phyloP scores from a whole-genome alignment of 2,797 vertebrate genomes.

The Catharus ustulatus region DNA sequence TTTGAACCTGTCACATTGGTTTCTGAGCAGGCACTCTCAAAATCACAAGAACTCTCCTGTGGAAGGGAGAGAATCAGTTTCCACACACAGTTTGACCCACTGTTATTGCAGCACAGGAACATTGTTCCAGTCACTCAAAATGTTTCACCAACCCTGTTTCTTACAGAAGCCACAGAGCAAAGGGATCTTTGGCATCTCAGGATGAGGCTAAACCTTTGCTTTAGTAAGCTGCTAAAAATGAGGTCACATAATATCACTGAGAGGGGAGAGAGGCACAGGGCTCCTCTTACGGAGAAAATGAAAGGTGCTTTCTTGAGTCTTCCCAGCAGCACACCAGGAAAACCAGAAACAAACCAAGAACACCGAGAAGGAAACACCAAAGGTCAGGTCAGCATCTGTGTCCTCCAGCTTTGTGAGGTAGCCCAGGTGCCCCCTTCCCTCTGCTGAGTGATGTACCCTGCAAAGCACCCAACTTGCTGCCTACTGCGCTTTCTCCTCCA shows the following conservation, averaged over 20 bases:
- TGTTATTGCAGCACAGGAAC: neutral
- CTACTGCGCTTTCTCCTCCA: neutral
- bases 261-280: neutral
- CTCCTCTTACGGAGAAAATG: neutral
- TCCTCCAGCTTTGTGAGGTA: neutral
- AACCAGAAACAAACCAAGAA: neutral
- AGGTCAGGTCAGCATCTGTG: neutral
- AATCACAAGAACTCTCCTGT: neutral
- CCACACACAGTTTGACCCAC: neutral
- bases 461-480: neutral
- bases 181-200: neutral
- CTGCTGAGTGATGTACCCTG: neutral
- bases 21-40: neutral
- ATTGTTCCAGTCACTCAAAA: neutral
- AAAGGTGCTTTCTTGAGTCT: neutral
- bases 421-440: neutral
- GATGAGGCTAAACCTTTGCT: neutral
- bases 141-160: neutral
- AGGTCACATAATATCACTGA: neutral
- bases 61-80: neutral
- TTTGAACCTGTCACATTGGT: fast-evolving
- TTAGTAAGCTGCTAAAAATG: neutral
- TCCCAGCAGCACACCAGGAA: neutral
- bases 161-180: neutral
- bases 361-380: neutral